Evolutionary conservation across 1,140 invertebrate species (phyloP).

Genomic region (Philotrypesis tridentata): DNA sequence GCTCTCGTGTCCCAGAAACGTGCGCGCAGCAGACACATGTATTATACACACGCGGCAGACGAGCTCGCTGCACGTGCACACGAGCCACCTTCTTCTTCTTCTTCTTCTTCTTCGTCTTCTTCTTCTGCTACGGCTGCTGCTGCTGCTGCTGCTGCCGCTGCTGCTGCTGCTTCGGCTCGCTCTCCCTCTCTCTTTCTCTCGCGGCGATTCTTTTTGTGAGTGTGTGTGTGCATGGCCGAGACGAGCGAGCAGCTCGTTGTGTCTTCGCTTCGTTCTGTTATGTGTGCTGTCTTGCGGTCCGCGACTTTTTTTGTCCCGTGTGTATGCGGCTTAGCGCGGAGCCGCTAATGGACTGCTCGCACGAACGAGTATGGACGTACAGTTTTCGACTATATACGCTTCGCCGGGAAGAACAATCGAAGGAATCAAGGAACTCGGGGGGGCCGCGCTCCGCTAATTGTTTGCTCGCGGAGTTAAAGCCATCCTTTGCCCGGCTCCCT

Average conservation of each 20-base stretch:
- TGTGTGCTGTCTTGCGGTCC: slow-evolving; percentile 28
- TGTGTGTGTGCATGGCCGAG: slow-evolving; percentile 35
- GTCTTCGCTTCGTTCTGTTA: slow-evolving; percentile 44
- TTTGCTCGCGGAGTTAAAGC: too few species aligned
- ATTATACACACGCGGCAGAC: background rate
- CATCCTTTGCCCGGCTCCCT: too few species aligned
- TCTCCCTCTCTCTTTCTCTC: too few species aligned
- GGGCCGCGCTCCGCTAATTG: too few species aligned
- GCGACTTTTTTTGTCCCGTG: slow-evolving; percentile 22
- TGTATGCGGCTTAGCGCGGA: too few species aligned
- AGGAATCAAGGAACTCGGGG: background rate
- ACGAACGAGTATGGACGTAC: background rate
- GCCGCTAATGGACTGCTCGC: background rate
- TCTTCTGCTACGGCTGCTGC: background rate
- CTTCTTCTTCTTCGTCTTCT: slow-evolving; percentile 26
- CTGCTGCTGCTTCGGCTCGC: too few species aligned
- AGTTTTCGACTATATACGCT: background rate
- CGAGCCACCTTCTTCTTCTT: background rate
- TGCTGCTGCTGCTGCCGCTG: background rate
- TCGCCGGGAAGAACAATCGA: background rate
- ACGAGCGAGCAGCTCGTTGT: background rate
- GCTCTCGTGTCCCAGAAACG: slow-evolving; percentile 54
- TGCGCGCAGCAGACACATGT: slow-evolving; percentile 16
- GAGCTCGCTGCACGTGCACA: background rate
- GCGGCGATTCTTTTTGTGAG: slow-evolving; percentile 13